Evolutionary conservation across 2,888 invertebrate genomes (phyloP), one percentile per base, ranked within the genome.

Genomic region (Drosophila nr. medialis): DNA sequence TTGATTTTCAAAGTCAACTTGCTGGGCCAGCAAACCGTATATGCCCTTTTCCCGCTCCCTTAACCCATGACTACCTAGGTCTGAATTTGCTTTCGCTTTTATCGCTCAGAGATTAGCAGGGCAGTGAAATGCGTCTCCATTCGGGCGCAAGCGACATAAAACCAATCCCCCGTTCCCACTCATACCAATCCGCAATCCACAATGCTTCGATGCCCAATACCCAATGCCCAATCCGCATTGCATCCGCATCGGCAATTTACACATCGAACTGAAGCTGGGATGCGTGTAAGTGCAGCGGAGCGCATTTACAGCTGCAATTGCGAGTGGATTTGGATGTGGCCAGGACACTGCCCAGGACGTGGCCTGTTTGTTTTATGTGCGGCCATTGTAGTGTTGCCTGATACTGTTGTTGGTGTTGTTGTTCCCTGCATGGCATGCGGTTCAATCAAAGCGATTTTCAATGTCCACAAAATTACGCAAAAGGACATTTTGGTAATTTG

Each of bases 1-100:
- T 92, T 92, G 92, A 92, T 92, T 92, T 92, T 92, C 92, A 92
- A 92, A 92, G 91, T 92, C 90, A 91, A 86, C 91, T 81, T 77
- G 79, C 51, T 74, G 68, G 69, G 21, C 73, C 73, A 77, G 53
- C 69, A 71, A 75, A 64, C 66, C 42, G 15, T 13, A 13, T 27
- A 8, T 13, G 6, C 15, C 51, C 10, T 13, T 1, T 18, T 21
- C 51, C 50, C 38, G 2, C 15, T 10, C 15, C 27, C n/a, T 1
- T 11, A 6, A 11, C 27, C 27, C 55, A n/a, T 29, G 38, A n/a
- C 36, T 27, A n/a, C 4, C 13, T 38, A 7, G 38, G n/a, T 38
- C 11, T 48, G 50, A 70, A 80, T 80, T 80, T 63, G 68, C 77
- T 83, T 82, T 83, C 83, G 76, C 85, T 83, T 83, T 81, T 80